Base-by-base conservation (phyloP, 1,140 invertebrate species). In the Stenopsyche tienmushanensis region DNA sequence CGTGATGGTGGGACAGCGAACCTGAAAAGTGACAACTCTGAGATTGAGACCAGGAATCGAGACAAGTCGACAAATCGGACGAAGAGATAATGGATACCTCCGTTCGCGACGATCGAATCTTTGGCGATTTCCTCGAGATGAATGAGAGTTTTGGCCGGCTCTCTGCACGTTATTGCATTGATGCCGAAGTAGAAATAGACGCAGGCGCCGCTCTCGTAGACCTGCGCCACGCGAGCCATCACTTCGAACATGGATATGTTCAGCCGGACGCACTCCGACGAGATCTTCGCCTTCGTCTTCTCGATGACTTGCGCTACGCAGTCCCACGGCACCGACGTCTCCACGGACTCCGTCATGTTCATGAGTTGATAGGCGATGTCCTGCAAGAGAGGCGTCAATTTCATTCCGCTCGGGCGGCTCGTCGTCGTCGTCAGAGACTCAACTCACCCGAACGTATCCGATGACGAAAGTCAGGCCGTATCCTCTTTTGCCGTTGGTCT, bases 391-490 rank as follows among this genome's bases (percentile, higher is more conserved):
- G n/a, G n/a, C n/a, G n/a, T n/a, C n/a, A n/a, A n/a, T n/a, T n/a
- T n/a, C n/a, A n/a, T n/a, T n/a, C n/a, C n/a, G n/a, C n/a, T n/a
- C n/a, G n/a, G n/a, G n/a, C n/a, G n/a, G n/a, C n/a, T n/a, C n/a
- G n/a, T n/a, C n/a, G n/a, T n/a, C n/a, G n/a, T n/a, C n/a, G n/a
- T n/a, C n/a, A 34, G 13, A 34, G 13, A 7, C 5, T 7, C 13
- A 7, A 34, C 29, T 34, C 13, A 92, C 93, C 75, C 97, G 84
- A 15, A 99, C 88, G 75, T 99, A 99, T 13, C 97, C 97, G 62
- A 99, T 98, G n/a, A 98, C 93, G 76, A 97, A 99, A 0, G 97
- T 99, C 7, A 99, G 78, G 67, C 93, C 90, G 72, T 99, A 99
- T 3, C 97, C 97, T 34, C 93, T 84, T 76, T 94, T 88, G 0